These are phyloP conservation scores for Orientallactaga bullata DNA, from an alignment of 2,113 vertebrate genomes.

Conservation along the genomic window DNA sequence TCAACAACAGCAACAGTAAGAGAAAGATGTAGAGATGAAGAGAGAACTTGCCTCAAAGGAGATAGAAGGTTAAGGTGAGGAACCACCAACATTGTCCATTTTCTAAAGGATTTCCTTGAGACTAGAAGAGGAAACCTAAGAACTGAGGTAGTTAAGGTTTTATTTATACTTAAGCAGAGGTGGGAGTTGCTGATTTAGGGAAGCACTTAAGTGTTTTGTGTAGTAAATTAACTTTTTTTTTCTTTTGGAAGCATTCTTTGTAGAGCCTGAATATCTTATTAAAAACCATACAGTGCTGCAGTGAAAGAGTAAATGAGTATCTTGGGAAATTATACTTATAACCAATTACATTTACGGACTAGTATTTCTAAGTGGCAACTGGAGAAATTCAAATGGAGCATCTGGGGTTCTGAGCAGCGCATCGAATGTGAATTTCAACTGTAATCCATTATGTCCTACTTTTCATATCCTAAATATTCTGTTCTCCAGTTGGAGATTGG, in stretches of 20 bases:
- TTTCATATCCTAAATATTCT: background rate
- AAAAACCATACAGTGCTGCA: conserved; percentile 58
- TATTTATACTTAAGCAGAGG: conserved; percentile 22
- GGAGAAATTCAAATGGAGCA: conserved; percentile 67
- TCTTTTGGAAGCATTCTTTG: conserved; percentile 52
- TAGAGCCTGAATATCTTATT: conserved; percentile 62
- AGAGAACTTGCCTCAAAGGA: too few species aligned
- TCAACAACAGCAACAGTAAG: too few species aligned
- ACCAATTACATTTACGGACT: conserved; percentile 74
- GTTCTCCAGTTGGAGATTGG: background rate
- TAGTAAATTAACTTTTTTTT: conserved; percentile 60
- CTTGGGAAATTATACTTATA: conserved; percentile 70
- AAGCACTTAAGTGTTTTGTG: conserved; percentile 42
- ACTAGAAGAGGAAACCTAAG: background rate
- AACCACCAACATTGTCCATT: background rate
- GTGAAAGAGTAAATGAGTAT: conserved; percentile 68
- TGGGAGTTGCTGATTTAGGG: conserved; percentile 51
- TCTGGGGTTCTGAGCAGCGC: conserved; percentile 58
- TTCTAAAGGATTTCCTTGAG: conserved; percentile 19
- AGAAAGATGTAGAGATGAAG: too few species aligned
- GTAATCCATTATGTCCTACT: background rate
- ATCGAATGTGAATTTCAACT: conserved; percentile 24
- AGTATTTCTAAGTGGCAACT: conserved; percentile 68
- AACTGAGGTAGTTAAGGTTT: background rate
- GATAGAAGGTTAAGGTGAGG: too few species aligned